These are phyloP conservation scores for Carposina sasakii DNA, from an alignment of 1,140 invertebrate species.

Conservation along the genomic window DNA sequence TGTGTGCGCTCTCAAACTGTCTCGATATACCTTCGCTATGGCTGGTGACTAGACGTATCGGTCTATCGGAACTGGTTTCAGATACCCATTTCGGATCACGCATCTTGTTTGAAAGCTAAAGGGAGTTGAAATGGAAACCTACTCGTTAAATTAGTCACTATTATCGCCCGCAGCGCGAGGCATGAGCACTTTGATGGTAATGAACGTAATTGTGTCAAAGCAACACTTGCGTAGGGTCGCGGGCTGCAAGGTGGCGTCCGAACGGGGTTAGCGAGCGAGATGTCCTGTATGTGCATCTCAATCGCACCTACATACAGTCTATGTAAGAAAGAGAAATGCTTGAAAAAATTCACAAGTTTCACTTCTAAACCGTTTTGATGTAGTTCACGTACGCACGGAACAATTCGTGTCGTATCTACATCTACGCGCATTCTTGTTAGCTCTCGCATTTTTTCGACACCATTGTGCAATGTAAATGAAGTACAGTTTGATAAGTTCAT, in stretches of 20 bases:
- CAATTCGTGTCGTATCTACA: constrained; percentile 2
- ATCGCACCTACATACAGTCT: constrained; percentile 4
- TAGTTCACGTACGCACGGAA: constrained; percentile 12
- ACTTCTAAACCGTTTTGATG: constrained; percentile 11
- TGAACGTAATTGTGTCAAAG: constrained; percentile 28
- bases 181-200: constrained; percentile 4
- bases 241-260: constrained; percentile 29
- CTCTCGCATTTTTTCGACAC: constrained; percentile 2
- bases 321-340: constrained; percentile 28
- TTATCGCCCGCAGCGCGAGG: too few species aligned
- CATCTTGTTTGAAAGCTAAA: too few species aligned
- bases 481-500: too few species aligned
- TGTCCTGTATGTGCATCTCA: constrained; percentile 20
- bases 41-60: too few species aligned
- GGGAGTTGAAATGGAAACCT: too few species aligned
- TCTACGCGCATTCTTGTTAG: neutral
- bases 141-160: too few species aligned
- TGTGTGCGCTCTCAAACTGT: too few species aligned
- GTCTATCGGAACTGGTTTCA: too few species aligned
- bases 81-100: too few species aligned
- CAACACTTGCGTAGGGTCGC: constrained; percentile 31
- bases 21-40: too few species aligned
- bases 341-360: constrained; percentile 20
- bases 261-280: constrained; percentile 33
- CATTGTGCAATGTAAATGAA: too few species aligned